phyloP scores from a whole-genome alignment of 37 sponge, comb jelly and placozoan species.

The Hexactinellida sp. region DNA sequence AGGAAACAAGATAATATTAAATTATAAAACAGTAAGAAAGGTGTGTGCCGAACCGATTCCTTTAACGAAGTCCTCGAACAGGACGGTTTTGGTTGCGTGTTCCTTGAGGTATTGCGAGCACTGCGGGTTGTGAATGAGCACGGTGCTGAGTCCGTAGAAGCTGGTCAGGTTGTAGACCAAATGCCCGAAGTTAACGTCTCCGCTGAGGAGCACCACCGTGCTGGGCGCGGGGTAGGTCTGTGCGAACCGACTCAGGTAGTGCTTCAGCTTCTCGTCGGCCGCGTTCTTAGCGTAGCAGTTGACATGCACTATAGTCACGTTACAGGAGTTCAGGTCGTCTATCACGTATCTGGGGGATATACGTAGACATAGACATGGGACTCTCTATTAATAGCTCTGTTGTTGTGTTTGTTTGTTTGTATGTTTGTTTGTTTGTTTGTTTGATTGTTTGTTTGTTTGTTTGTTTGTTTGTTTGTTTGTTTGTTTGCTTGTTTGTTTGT shows the following conservation, averaged over 20 bases:
- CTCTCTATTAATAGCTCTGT: no score
- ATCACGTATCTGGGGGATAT: slow-evolving; percentile 30
- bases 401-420: no score
- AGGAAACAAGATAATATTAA: no score
- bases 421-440: no score
- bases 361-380: no score
- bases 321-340: slow-evolving; percentile 33
- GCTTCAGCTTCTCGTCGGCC: slow-evolving; percentile 77
- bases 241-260: slow-evolving; percentile 61
- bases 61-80: slow-evolving; percentile 44
- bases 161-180: slow-evolving; percentile 55
- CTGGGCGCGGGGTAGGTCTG: slow-evolving; percentile 65
- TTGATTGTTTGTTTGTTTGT: no score
- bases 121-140: slow-evolving; percentile 52
- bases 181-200: slow-evolving; percentile 70
- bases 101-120: slow-evolving; percentile 43
- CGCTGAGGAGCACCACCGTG: slow-evolving; percentile 68
- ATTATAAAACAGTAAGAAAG: no score
- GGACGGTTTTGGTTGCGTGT: slow-evolving; percentile 37
- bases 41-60: slow-evolving; percentile 31
- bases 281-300: slow-evolving; percentile 76
- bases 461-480: no score
- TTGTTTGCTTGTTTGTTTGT: no score
- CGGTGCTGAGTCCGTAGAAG: slow-evolving; percentile 48
- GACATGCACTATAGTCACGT: slow-evolving; percentile 80